Evolutionary conservation across 1,140 invertebrate species (phyloP), one percentile per base, ranked within the genome.

Genomic region (Andricus grossulariae): DNA sequence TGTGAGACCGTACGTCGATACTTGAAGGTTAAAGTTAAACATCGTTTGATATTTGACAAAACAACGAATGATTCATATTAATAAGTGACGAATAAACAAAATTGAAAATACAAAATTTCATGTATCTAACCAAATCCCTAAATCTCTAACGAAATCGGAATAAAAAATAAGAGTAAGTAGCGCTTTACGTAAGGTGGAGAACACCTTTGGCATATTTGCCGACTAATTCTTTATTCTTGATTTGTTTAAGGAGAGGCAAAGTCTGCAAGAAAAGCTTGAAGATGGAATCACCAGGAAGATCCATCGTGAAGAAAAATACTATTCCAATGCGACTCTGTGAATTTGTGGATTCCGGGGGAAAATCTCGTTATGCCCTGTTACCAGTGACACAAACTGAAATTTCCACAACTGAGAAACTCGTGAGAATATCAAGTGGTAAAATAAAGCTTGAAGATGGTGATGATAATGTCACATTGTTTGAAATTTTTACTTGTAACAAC

Each of bases 101-200:
- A 18, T 70, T 45, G 32, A 13, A 72, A 50, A 15, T 71, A 71
- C 18, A 6, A 50, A 72, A 21, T 21, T 21, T 16, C 32, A 45
- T n/a, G 10, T 66, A 66, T 39, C 60, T 66, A 12, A 66, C 25
- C 13, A 66, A 45, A 45, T 72, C 11, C 45, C 32, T 11, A 72
- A 72, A 50, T 13, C 10, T 50, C n/a, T 50, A 72, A 21, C 49
- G 39, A 49, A 72, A 51, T 45, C 12, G 21, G 25, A 66, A 45
- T 39, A 82, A 75, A 19, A 32, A 75, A 60, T 52, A 72, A 83
- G 75, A 85, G 87, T 87, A 88, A 88, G 86, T 88, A 87, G 81
- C 52, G 81, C 52, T 75, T 21, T 57, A 4, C 39, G 3, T 39
- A 12, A 74, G 70, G n/a, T 74, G 45, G 52, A 66, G 25, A 39